Base-by-base conservation (phyloP, 2,113 vertebrate species). In the Oreochromis spilurus region DNA sequence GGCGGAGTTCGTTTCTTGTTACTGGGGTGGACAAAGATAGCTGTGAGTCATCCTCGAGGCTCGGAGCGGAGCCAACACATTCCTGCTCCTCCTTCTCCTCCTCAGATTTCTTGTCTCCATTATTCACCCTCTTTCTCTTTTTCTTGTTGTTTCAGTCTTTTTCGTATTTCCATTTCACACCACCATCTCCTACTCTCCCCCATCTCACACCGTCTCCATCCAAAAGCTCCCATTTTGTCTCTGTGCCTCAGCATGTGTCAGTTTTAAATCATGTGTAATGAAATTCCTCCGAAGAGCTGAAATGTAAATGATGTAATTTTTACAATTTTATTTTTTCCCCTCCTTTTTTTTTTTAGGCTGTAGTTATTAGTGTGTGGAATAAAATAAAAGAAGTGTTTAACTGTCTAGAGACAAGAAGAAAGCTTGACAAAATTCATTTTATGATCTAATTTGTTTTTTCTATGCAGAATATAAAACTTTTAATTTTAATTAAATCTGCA, bases 11-110 rank as follows among this genome's bases (percentile, higher is more conserved):
- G 83, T 92, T 91, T 91, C 91, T 93, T 81, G 91, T 94, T 93
- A 91, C 91, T 75, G 85, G 84, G 84, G 75, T 87, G 91, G 92
- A 95, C 93, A 94, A 95, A 94, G 93, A 95, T 95, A 95, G 93
- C 91, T 93, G 88, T 96, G 95, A 96, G 94, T 96, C 95, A 96
- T 93, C 89, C 79, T 84, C 19, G 81, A 88, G 92, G 77, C 92
- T 86, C 84, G 92, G 91, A 94, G 89, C 62, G 40, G 43, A 92
- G 84, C 91, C 88, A 93, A 87, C 88, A 91, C 93, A 96, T 95
- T 94, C 84, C 70, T 85, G 84, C 84, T 91, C 88, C 92, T 84
- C 85, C 90, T 92, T 84, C 83, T 91, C 85, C 91, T 87, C 83
- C 91, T 92, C 90, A 84, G 38, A 87, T 90, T 93, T 92, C 86